These are phyloP conservation scores for Allolobophora icterica DNA, from an alignment of 2,888 invertebrate species.

Conservation along the genomic window DNA sequence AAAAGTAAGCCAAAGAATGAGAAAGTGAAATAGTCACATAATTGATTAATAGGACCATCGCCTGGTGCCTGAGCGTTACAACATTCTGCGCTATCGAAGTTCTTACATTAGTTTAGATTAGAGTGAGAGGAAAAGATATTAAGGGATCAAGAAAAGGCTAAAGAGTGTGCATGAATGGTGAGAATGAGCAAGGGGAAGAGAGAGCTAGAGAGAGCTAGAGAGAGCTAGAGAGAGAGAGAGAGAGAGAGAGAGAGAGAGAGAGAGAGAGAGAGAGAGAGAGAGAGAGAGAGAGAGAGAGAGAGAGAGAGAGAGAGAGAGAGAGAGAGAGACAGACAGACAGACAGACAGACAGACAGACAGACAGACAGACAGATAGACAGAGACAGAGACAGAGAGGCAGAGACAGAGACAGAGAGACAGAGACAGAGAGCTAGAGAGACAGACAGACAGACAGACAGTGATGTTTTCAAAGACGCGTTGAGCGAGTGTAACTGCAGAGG, in stretches of 20 bases:
- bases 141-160: constrained; percentile 29
- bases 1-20: not conserved
- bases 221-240: constrained; percentile 29
- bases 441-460: not conserved
- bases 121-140: constrained; percentile 24
- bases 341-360: not conserved
- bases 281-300: constrained; percentile 28
- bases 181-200: constrained; percentile 1
- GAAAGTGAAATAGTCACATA: not conserved
- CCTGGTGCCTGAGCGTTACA: too few relatives aligned
- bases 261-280: constrained; percentile 32
- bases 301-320: constrained; percentile 23
- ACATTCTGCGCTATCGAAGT: too few relatives aligned
- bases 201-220: not conserved
- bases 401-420: not conserved
- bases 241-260: constrained; percentile 31
- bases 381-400: not conserved
- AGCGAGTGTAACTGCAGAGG: not conserved
- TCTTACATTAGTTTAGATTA: not conserved
- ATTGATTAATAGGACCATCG: not conserved
- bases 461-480: constrained; percentile 3
- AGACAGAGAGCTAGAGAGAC: not conserved
- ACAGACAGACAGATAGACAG: not conserved
- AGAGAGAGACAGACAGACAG: not conserved
- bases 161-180: not conserved